These are phyloP conservation scores for Geococcyx californianus DNA, from an alignment of 2,113 vertebrate genomes.

Conservation along the genomic window DNA sequence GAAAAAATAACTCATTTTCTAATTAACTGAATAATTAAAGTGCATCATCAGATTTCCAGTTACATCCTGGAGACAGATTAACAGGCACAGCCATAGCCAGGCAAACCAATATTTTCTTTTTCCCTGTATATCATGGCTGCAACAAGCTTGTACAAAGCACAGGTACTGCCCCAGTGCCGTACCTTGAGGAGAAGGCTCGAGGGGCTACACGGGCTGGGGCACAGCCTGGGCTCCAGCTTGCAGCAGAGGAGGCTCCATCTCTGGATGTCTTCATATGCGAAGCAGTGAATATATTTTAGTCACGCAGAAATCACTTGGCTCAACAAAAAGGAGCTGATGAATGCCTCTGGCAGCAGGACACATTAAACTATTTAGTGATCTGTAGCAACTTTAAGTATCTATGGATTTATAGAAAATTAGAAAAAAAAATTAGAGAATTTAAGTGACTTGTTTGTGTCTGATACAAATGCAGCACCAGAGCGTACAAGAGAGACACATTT, in stretches of 20 bases:
- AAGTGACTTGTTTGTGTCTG: neutral
- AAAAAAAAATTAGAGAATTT: neutral
- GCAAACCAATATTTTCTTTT: neutral
- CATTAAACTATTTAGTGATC: neutral
- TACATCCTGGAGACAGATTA: neutral
- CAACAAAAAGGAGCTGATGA: neutral
- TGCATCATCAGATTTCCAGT: neutral
- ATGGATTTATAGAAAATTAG: neutral
- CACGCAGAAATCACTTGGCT: rapidly evolving
- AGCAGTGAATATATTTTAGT: neutral
- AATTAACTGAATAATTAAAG: neutral
- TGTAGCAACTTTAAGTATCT: neutral
- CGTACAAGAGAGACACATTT: neutral
- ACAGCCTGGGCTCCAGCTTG: rapidly evolving
- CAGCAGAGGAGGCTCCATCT: neutral
- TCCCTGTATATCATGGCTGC: neutral
- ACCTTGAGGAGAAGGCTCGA: neutral
- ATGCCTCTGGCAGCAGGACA: neutral
- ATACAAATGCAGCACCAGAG: neutral
- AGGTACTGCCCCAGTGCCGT: neutral
- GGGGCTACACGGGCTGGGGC: neutral
- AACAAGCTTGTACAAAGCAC: neutral
- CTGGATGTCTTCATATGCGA: neutral
- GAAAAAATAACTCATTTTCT: slow-evolving; percentile 8
- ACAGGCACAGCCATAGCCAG: neutral